Percentiles rank a stretch among this genome's conserved stretches.
Conservation (phyloP, 2,888 invertebrate genomes). For the Aphrophora alni region DNA sequence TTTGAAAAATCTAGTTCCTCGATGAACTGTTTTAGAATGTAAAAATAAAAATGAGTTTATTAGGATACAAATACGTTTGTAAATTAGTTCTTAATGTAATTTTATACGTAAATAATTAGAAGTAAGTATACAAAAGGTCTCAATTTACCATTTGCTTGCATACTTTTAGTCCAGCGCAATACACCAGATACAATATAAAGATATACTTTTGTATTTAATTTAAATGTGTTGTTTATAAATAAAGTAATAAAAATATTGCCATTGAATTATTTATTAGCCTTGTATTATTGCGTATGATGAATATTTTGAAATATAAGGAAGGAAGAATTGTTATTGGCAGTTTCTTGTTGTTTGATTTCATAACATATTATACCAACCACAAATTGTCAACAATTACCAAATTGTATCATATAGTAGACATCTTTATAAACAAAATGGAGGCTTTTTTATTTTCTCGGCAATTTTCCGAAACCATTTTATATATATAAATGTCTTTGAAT, state of each 20-base stretch:
- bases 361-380: no score
- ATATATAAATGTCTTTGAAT: no score
- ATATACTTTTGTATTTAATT: not conserved
- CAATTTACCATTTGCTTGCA: not conserved
- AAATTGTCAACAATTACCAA: no score
- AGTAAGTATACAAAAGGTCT: not conserved
- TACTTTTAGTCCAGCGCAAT: not conserved
- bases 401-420: no score
- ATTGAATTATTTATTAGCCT: no score
- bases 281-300: no score
- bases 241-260: not conserved
- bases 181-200: not conserved
- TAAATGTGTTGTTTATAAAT: not conserved
- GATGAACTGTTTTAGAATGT: not conserved
- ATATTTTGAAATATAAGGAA: no score
- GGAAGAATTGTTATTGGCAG: no score
- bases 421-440: no score
- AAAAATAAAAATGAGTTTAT: not conserved
- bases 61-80: not conserved
- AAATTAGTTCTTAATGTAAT: not conserved
- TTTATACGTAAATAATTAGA: not conserved
- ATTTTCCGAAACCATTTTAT: no score
- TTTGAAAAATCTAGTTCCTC: not conserved
- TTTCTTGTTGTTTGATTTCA: no score
- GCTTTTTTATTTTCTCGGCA: no score